Evolutionary conservation across 2,113 vertebrate species (phyloP).

Genomic region (Salvelinus fontinalis): DNA sequence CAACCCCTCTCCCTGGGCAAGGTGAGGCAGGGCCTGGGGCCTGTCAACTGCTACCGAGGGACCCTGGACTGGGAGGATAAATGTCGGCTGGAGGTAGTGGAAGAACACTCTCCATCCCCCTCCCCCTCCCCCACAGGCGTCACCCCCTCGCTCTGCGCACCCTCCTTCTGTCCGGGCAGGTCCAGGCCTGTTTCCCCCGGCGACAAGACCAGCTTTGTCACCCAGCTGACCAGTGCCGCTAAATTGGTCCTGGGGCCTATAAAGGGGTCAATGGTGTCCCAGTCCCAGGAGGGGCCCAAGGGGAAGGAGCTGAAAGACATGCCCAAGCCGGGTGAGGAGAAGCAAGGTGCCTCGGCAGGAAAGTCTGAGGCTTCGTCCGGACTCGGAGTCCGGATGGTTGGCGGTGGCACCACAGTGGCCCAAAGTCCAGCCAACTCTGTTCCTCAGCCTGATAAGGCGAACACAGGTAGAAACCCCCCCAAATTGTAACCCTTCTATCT

Average conservation of each 20-base stretch:
- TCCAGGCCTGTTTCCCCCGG: constrained; percentile 71
- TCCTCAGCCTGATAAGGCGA: constrained; percentile 54
- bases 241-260: constrained; percentile 73
- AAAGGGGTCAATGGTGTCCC: constrained; percentile 72
- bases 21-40: constrained; percentile 64
- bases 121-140: constrained; percentile 73
- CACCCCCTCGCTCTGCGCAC: constrained; percentile 71
- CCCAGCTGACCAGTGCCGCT: constrained; percentile 72
- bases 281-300: constrained; percentile 66
- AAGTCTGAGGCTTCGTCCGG: constrained; percentile 58
- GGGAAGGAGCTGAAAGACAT: constrained; percentile 69
- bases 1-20: constrained; percentile 69
- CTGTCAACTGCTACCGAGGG: constrained; percentile 75
- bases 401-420: constrained; percentile 41
- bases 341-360: constrained; percentile 52
- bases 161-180: constrained; percentile 67
- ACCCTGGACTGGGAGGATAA: constrained; percentile 81
- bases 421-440: constrained; percentile 49
- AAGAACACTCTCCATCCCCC: constrained; percentile 81
- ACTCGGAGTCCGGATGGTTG: constrained; percentile 44
- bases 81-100: constrained; percentile 84
- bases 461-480: constrained; percentile 40
- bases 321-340: constrained; percentile 61
- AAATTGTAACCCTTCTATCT: constrained; percentile 55
- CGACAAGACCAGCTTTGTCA: constrained; percentile 71